Conservation (phyloP, 2,797 vertebrate genomes). For the Odontamblyopus lacepedii region DNA sequence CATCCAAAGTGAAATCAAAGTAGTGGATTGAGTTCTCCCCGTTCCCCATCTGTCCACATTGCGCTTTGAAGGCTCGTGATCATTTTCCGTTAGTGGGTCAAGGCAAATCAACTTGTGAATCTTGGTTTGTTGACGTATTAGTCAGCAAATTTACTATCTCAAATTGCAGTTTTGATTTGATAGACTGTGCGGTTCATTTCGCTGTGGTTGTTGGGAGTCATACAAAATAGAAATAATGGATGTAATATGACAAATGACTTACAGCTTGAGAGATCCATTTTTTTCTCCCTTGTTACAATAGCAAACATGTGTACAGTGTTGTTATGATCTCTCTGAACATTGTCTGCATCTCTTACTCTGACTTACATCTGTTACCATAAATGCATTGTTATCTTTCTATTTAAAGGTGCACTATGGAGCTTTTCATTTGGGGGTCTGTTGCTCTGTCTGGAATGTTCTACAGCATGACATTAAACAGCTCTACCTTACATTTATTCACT, state of each 20-base stretch:
- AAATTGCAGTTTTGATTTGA: slow-evolving; percentile 3
- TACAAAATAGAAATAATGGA: not conserved
- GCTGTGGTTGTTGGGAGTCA: not conserved
- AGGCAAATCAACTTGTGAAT: slow-evolving; percentile 19
- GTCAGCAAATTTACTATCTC: slow-evolving; percentile 13
- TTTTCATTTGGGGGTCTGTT: too few species aligned
- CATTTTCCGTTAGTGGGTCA: slow-evolving; percentile 23
- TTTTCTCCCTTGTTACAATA: not conserved
- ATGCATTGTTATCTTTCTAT: not conserved
- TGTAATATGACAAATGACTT: not conserved
- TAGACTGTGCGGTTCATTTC: not conserved
- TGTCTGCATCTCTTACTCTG: not conserved
- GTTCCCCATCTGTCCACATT: slow-evolving; percentile 27
- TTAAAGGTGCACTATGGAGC: not conserved
- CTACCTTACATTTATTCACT: too few species aligned
- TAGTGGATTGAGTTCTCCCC: slow-evolving; percentile 16
- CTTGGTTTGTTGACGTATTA: slow-evolving; percentile 10
- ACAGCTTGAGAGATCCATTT: not conserved
- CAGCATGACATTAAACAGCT: too few species aligned
- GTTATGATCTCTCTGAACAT: not conserved
- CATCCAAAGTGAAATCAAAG: slow-evolving; percentile 48
- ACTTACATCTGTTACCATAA: not conserved
- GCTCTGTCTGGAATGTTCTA: too few species aligned
- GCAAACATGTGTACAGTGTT: not conserved
- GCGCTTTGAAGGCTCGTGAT: slow-evolving; percentile 21